phyloP scores from a whole-genome alignment of 2,888 invertebrate species.

The Metellina segmentata region DNA sequence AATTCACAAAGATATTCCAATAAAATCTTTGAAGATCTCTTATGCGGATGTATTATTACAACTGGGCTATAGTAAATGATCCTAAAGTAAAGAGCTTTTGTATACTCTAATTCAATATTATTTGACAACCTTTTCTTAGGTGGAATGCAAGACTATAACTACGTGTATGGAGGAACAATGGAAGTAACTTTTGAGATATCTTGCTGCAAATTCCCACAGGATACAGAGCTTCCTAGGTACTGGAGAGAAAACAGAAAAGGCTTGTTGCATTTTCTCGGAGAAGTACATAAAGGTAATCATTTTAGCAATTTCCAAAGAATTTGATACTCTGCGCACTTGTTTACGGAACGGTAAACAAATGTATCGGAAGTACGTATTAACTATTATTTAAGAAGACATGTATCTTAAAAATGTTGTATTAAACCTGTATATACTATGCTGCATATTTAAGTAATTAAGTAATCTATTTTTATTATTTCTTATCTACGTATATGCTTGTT shows the following conservation, averaged over 20 bases:
- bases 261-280: conserved; percentile 90
- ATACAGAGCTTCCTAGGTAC: conserved; percentile 88
- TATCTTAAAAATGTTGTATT: no score
- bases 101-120: conserved; percentile 3
- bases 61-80: not conserved
- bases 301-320: not conserved
- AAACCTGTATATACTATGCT: no score
- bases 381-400: no score
- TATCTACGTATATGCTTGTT: no score
- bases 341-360: not conserved
- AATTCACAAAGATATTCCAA: not conserved
- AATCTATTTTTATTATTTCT: no score
- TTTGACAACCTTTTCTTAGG: conserved; percentile 82
- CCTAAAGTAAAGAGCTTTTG: no score
- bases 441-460: no score
- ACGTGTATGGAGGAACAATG: conserved; percentile 95
- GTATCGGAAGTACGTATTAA: no score
- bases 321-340: not conserved
- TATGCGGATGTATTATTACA: not conserved
- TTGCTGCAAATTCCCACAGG: conserved; percentile 95
- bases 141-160: conserved; percentile 97
- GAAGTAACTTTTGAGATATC: conserved; percentile 96
- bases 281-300: conserved; percentile 87
- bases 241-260: conserved; percentile 95
- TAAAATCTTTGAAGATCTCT: not conserved